A percentile compares a stretch with the other conserved stretches of the same genome.
phyloP scores from a whole-genome alignment of 1,140 invertebrate genomes.

The Rhopalosiphum padi region DNA sequence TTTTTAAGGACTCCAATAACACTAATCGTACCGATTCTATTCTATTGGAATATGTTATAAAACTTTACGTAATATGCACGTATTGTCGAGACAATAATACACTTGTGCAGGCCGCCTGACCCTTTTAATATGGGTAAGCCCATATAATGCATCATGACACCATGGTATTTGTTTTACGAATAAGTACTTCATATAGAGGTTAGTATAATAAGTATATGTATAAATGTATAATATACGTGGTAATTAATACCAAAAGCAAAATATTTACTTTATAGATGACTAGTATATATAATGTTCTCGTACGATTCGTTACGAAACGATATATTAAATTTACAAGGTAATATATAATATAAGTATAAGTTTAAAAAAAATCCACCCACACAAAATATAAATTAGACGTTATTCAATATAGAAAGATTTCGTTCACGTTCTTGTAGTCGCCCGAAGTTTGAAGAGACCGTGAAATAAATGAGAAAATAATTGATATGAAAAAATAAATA shows the following conservation, averaged over 20 bases:
- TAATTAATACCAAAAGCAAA: background rate
- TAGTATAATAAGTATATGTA: background rate
- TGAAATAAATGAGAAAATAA: background rate
- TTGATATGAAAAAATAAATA: background rate
- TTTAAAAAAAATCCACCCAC: background rate
- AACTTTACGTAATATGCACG: background rate
- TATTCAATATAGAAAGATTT: background rate
- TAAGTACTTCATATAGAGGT: background rate
- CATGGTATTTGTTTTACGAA: background rate
- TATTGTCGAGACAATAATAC: background rate
- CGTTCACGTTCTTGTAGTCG: background rate
- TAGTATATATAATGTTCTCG: background rate
- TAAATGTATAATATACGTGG: background rate
- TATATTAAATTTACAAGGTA: conserved; percentile 10
- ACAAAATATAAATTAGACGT: background rate
- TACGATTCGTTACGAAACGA: background rate
- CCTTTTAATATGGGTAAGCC: background rate
- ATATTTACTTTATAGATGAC: background rate
- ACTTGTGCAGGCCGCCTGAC: background rate
- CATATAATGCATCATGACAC: background rate
- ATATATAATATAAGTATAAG: background rate
- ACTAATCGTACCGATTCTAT: background rate
- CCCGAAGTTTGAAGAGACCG: background rate
- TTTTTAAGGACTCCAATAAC: background rate
- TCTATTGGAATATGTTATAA: background rate